Conservation (phyloP, 2,888 invertebrate species). For the Lathronympha strigana region DNA sequence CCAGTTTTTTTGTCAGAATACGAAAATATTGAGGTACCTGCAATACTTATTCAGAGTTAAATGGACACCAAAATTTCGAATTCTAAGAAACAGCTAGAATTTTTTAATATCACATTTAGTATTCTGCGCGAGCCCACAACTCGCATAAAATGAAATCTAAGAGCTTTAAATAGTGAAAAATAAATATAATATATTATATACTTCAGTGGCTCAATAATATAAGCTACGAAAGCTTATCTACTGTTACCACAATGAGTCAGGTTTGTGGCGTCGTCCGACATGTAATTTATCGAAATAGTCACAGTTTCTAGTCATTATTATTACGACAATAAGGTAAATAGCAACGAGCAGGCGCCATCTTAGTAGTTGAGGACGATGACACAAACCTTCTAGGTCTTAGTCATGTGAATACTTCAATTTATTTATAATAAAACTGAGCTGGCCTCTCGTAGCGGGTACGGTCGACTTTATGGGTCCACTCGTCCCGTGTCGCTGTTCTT, state of each 20-base stretch:
- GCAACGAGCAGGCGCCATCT: slow-evolving; percentile 37
- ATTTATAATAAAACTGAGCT: slow-evolving; percentile 53
- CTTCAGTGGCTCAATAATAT: slow-evolving; percentile 81
- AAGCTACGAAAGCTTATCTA: slow-evolving; percentile 81
- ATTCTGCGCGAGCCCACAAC: slow-evolving; percentile 72
- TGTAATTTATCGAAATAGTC: slow-evolving; percentile 57
- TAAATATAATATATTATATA: slow-evolving; percentile 76
- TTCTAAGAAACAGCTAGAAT: not conserved
- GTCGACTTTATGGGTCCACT: slow-evolving; percentile 53
- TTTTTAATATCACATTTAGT: slow-evolving; percentile 50
- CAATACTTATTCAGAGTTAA: not conserved
- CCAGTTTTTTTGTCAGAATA: not conserved
- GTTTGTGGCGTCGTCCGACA: slow-evolving; percentile 70
- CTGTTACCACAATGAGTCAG: slow-evolving; percentile 59
- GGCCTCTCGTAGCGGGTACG: slow-evolving; percentile 58
- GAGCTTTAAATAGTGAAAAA: slow-evolving; percentile 84
- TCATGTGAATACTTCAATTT: slow-evolving; percentile 47
- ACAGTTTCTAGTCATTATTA: slow-evolving; percentile 52
- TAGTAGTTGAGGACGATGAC: slow-evolving; percentile 57
- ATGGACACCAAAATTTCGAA: not conserved
- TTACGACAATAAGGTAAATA: slow-evolving; percentile 60
- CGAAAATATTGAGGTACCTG: not conserved
- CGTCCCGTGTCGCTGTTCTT: slow-evolving; percentile 50
- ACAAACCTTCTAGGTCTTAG: slow-evolving; percentile 48
- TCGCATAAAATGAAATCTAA: slow-evolving; percentile 81